Evolutionary conservation across 2,888 invertebrate species (phyloP), one percentile per base, ranked within the genome.

Genomic region (Podabrus alpinus): DNA sequence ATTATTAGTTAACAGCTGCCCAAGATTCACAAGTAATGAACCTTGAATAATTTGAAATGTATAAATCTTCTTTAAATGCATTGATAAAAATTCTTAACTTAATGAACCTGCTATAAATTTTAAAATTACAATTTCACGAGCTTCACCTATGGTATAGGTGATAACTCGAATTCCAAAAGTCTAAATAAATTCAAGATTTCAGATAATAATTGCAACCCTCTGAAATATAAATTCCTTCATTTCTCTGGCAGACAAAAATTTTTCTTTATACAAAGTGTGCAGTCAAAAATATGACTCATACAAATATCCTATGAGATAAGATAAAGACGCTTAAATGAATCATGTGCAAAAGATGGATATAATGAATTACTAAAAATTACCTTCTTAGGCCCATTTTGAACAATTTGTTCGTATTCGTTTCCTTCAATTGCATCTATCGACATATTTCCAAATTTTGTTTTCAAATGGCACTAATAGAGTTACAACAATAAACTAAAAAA

Each of bases 321-420:
- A 15, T 19, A 64, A 62, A 25, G 16, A 64, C 19, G 19, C 29
- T 7, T 9, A 10, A 62, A 45, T 64, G 15, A 9, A 69, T 67
- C n/a, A 17, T 13, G 13, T 15, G 13, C 29, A 67, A 17, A 71
- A 66, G 17, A 19, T 15, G 59, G 9, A 19, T 15, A 3, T 17
- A 11, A 62, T 29, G 7, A 68, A 16, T 21, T n/a, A 68, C 19
- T 45, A n/a, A 59, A 69, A 88, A 89, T 90, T 86, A 91, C 91
- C 90, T 91, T 91, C 88, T 89, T 90, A 74, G 91, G 91, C 82
- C 91, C 91, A 87, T 90, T 91, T 85, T 91, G 91, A 82, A 90
- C 89, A 82, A 90, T 89, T 86, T 89, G 90, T 84, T 92, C 91
- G 87, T 91, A 91, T 88, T 91, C 91, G 87, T 91, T 88, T 84